Evolutionary conservation across 2,113 vertebrate species (phyloP).

Genomic region (Eupsittula cactorum): DNA sequence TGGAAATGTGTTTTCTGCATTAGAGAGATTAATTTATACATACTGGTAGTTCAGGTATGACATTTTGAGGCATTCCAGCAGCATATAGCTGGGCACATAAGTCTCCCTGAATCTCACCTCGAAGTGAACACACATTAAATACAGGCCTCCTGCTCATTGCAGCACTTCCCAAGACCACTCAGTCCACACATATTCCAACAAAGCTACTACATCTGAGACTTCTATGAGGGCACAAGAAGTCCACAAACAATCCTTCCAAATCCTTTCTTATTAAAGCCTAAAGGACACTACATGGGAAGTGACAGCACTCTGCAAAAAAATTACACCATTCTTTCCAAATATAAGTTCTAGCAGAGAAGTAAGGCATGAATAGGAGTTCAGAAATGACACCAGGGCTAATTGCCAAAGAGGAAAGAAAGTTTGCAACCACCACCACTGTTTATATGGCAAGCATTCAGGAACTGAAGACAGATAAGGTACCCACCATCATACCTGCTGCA

Average conservation of each 20-base stretch:
- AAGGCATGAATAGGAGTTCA: background rate
- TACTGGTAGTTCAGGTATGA: background rate
- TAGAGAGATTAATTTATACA: background rate
- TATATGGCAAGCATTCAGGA: background rate
- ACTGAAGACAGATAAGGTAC: no score
- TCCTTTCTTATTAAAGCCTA: background rate
- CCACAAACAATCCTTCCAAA: background rate
- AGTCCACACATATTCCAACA: background rate
- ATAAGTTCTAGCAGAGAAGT: background rate
- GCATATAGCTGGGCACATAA: background rate
- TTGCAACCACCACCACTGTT: background rate
- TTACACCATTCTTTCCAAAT: background rate
- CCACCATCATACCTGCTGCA: background rate
- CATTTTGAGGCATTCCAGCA: background rate
- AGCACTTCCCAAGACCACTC: background rate
- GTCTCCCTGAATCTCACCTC: background rate
- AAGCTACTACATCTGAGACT: background rate
- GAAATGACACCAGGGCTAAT: rapidly evolving
- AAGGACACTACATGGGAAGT: background rate
- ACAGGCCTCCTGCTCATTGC: no score
- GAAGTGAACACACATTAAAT: rapidly evolving
- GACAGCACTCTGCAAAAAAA: background rate
- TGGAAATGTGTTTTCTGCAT: background rate
- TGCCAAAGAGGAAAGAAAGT: background rate
- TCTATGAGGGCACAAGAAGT: background rate